phyloP scores from a whole-genome alignment of 2,888 invertebrate genomes.

The Bugulina stolonifera region DNA sequence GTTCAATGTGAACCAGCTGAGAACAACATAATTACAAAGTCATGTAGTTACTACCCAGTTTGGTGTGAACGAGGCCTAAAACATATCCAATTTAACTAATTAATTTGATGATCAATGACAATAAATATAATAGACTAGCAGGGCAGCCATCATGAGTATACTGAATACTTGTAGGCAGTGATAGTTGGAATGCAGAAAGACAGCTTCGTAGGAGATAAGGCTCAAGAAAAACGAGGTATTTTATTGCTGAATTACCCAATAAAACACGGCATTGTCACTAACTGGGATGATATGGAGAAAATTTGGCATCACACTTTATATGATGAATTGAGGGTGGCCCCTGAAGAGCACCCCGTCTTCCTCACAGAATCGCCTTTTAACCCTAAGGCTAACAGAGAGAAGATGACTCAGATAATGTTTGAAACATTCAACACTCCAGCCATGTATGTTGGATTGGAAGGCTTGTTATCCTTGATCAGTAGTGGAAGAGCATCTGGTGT shows the following conservation, averaged over 20 bases:
- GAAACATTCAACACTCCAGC: background rate
- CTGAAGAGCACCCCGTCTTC: slow-evolving; percentile 83
- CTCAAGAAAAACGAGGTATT: slow-evolving; percentile 44
- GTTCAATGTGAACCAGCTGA: too few species aligned
- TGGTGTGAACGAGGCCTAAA: too few species aligned
- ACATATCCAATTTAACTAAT: too few species aligned
- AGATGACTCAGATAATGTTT: slow-evolving; percentile 65
- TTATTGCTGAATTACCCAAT: slow-evolving; percentile 44
- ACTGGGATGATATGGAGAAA: slow-evolving; percentile 69
- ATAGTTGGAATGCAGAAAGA: slow-evolving; percentile 29
- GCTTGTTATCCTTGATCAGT: background rate
- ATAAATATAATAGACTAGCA: too few species aligned
- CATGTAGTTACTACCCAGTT: too few species aligned
- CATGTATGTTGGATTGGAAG: background rate
- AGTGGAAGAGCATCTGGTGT: background rate
- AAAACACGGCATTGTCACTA: slow-evolving; percentile 45
- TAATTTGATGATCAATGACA: too few species aligned
- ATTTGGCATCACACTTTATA: slow-evolving; percentile 98
- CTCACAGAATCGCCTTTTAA: slow-evolving; percentile 84
- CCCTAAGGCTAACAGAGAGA: slow-evolving; percentile 86
- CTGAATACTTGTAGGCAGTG: background rate
- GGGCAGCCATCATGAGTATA: too few species aligned
- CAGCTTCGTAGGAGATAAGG: slow-evolving; percentile 44
- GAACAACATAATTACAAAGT: too few species aligned
- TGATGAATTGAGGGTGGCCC: slow-evolving; percentile 89